A percentile compares a stretch with the other conserved stretches of the same genome.
These are phyloP conservation scores for Scartelaos histophorus DNA, from an alignment of 2,113 vertebrate species.

Conservation along the genomic window DNA sequence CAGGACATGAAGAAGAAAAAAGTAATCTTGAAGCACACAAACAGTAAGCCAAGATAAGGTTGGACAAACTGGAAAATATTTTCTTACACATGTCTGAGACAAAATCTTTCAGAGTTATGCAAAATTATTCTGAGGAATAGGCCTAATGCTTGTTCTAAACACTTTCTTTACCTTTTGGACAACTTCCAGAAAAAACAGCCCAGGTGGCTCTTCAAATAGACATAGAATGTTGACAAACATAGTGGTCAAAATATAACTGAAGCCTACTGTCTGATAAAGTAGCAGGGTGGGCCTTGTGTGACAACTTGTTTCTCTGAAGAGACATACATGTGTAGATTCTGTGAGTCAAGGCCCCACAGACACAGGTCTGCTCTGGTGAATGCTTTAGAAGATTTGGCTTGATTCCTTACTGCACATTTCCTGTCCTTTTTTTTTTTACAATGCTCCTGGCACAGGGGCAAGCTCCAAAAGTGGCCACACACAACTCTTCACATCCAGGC, in stretches of 20 bases:
- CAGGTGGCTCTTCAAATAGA: neutral
- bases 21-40: conserved; percentile 1
- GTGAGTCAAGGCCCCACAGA: neutral
- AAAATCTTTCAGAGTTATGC: neutral
- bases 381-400: conserved; percentile 40
- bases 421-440: conserved; percentile 61
- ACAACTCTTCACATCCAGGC: conserved; percentile 36
- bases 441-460: conserved; percentile 43
- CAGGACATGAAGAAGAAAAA: conserved; percentile 12
- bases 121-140: neutral
- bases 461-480: conserved; percentile 57
- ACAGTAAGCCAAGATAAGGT: conserved; percentile 10
- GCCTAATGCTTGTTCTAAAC: neutral
- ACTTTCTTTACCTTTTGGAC: neutral
- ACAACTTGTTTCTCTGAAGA: conserved; percentile 37
- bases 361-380: conserved; percentile 25
- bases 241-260: conserved; percentile 7
- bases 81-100: neutral
- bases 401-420: conserved; percentile 62
- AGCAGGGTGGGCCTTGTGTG: conserved; percentile 14
- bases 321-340: neutral
- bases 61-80: neutral
- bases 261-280: conserved; percentile 8
- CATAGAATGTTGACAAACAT: neutral
- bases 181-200: neutral